Conservation (phyloP, 64 coral and sea anemone species). For the Stichodactyla helianthus region DNA sequence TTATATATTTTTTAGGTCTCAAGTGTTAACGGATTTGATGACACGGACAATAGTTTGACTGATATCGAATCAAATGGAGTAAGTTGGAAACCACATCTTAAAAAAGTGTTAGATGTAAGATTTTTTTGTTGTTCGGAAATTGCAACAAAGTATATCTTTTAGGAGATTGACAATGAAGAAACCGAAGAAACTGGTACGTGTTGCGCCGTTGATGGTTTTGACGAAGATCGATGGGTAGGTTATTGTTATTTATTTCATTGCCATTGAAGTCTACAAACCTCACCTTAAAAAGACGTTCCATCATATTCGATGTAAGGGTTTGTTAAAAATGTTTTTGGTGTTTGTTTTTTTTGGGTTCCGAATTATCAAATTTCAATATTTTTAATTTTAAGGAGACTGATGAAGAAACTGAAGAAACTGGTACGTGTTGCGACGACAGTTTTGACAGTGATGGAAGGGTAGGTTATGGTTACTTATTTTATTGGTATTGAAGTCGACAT, state of each 20-base stretch:
- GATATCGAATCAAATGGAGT: not conserved
- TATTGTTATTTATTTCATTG: not conserved
- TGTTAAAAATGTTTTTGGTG: too few species aligned
- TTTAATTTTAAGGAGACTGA: too few species aligned
- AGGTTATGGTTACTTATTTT: not conserved
- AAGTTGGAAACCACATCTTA: not conserved
- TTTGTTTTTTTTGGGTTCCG: too few species aligned
- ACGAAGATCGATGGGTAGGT: not conserved
- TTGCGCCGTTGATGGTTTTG: not conserved
- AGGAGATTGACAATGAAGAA: not conserved
- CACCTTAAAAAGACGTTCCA: too few species aligned
- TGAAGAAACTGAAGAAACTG: too few species aligned
- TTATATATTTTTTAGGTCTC: not conserved
- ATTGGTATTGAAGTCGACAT: not conserved
- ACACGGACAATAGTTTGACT: not conserved
- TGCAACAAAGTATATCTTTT: too few species aligned
- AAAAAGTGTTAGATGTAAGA: not conserved
- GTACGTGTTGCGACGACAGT: too few species aligned
- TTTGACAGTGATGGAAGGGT: too few species aligned
- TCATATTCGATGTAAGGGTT: too few species aligned
- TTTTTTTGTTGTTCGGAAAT: not conserved
- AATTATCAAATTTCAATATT: too few species aligned
- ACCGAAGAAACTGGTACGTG: not conserved
- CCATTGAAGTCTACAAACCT: too few species aligned
- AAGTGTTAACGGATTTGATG: not conserved